Conservation (phyloP, 2,888 invertebrate genomes). For the Alsophila aescularia region DNA sequence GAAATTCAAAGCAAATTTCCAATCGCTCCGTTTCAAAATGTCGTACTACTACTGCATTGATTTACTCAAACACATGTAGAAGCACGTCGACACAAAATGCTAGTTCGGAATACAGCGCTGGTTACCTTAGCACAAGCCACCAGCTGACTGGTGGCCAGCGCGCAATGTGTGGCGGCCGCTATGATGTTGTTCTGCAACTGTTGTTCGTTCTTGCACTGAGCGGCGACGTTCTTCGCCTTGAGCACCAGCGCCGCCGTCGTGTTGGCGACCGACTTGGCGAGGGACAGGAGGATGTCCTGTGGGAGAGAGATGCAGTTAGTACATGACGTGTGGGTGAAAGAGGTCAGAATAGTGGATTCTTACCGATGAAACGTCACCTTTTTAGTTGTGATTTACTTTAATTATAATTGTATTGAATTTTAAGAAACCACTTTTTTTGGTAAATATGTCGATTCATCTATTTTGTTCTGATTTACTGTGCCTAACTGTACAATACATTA, state of each 20-base stretch:
- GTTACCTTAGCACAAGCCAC: constrained; percentile 97
- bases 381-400: too few species aligned
- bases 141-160: constrained; percentile 97
- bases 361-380: too few species aligned
- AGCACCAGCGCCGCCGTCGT: constrained; percentile 98
- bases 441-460: too few species aligned
- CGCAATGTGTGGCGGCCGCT: constrained; percentile 98
- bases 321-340: neutral
- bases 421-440: too few species aligned
- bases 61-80: too few species aligned
- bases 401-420: too few species aligned
- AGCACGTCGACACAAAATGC: too few species aligned
- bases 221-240: constrained; percentile 98
- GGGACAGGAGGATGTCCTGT: constrained; percentile 94
- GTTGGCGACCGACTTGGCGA: constrained; percentile 99
- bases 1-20: too few species aligned
- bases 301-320: constrained; percentile 5
- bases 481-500: too few species aligned
- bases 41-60: too few species aligned
- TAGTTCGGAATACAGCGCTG: neutral
- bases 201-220: constrained; percentile 92
- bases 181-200: constrained; percentile 95
- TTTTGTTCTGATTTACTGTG: too few species aligned
- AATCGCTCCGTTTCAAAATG: too few species aligned
- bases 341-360: neutral